Evolutionary conservation across 2,113 vertebrate species (phyloP), one percentile per base, ranked within the genome.

Genomic region (Cyrtonyx montezumae): DNA sequence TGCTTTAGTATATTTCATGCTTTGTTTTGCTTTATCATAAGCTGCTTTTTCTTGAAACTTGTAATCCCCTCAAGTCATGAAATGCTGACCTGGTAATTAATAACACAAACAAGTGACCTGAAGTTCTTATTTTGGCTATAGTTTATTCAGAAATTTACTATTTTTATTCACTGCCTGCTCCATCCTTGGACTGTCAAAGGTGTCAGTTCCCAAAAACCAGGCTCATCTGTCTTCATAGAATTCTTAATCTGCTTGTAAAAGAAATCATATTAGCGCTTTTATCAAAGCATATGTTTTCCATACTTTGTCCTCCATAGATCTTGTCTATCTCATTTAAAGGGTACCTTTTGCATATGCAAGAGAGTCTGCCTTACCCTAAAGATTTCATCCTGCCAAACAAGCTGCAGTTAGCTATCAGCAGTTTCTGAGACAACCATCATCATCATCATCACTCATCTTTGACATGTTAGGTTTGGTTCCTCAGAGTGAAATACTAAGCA

Each of bases 231-330:
- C 89, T 78, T 85, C 80, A 45, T 22, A 3, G 2, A 85, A 55
- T 83, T 91, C 87, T 92, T 87, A 85, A 93, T 86, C 56, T 92
- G 56, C 61, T 90, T 75, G 85, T 79, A 74, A 86, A 86, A 88
- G 68, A 92, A 94, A 96, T 81, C 76, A 90, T 8, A 0, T 80
- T 84, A 84, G 46, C 61, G 46, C 68, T 94, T 91, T 93, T 82
- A 90, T 37, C 46, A 70, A 56, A 91, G 69, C 80, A 77, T 79
- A 86, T 42, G 69, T 85, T 93, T 93, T 61, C 93, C 82, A 58
- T 83, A 53, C 23, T 88, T 87, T 86, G 76, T 76, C 83, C 91
- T 85, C 95, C 55, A 0, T 55, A 78, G 89, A 73, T 87, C 48
- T 63, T 80, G 48, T 53, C 70, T 90, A 6, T 87, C 75, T 71